phyloP scores from a whole-genome alignment of 2,113 vertebrate species.

The Nycticebus coucang region DNA sequence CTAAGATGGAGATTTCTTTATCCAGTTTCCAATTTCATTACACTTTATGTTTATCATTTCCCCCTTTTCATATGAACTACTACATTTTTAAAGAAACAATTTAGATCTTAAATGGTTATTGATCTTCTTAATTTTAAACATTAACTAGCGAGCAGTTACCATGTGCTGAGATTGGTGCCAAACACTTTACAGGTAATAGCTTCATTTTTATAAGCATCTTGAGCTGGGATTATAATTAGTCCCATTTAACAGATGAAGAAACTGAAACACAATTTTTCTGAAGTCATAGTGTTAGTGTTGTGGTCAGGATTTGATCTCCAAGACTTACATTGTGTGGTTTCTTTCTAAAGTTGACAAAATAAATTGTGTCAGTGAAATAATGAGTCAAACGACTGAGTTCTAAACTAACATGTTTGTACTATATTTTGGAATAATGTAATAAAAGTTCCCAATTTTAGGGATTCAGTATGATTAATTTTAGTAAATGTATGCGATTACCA shows the following conservation, averaged over 20 bases:
- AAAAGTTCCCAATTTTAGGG: background rate
- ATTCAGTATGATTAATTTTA: background rate
- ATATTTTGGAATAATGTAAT: background rate
- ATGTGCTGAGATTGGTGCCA: background rate
- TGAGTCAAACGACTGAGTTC: background rate
- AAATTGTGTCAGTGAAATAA: background rate
- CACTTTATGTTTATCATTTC: background rate
- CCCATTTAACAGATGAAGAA: slow-evolving; percentile 9
- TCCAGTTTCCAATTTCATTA: background rate
- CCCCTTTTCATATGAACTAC: background rate
- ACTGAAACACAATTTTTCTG: background rate
- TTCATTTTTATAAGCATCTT: background rate
- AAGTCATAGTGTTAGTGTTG: background rate
- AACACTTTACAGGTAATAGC: background rate
- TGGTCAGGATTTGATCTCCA: background rate
- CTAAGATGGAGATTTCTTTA: background rate
- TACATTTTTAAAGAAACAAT: slow-evolving; percentile 35
- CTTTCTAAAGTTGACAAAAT: slow-evolving; percentile 15
- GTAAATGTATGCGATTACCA: background rate
- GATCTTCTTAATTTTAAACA: background rate
- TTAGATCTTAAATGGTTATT: slow-evolving; percentile 29
- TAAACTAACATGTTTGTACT: background rate
- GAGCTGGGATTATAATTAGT: background rate
- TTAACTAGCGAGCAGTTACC: background rate
- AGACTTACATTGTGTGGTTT: background rate